Conservation (phyloP, 2,888 invertebrate genomes). For the Parnassius mnemosyne region DNA sequence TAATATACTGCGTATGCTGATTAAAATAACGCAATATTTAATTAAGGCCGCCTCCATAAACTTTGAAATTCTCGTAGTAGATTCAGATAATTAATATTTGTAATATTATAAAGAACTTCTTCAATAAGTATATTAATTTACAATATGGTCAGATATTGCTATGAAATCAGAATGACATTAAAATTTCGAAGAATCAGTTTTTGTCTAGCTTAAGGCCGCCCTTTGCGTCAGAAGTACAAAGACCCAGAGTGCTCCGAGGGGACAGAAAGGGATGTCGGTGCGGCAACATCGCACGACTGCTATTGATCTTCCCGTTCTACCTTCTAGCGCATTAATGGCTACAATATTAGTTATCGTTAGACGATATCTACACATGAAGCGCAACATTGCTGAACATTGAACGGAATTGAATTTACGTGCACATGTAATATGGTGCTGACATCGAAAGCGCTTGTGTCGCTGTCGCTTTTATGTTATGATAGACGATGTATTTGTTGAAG, state of each 20-base stretch:
- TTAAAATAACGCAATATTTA: neutral
- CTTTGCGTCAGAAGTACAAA: conserved; percentile 51
- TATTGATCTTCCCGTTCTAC: conserved; percentile 54
- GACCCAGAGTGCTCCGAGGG: conserved; percentile 48
- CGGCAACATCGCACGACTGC: conserved; percentile 59
- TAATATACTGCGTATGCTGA: too few species aligned
- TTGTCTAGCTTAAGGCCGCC: conserved; percentile 53
- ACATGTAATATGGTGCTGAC: conserved; percentile 2
- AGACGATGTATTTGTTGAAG: conserved; percentile 25
- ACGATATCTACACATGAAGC: conserved; percentile 30
- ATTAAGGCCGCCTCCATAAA: conserved; percentile 1
- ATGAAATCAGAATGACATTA: neutral
- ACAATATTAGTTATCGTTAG: conserved; percentile 20
- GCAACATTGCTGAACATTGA: conserved; percentile 29
- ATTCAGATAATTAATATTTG: too few species aligned
- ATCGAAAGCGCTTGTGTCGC: conserved; percentile 31
- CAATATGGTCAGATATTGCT: too few species aligned
- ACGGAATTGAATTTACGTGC: conserved; percentile 28
- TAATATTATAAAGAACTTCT: too few species aligned
- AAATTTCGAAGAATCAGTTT: conserved; percentile 9
- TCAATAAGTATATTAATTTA: too few species aligned
- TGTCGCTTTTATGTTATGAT: conserved; percentile 17
- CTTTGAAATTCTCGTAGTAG: neutral
- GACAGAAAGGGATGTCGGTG: conserved; percentile 46
- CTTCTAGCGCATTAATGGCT: conserved; percentile 47